Conservation (phyloP, 2,888 invertebrate species). For the Drosophila paramelanica region DNA sequence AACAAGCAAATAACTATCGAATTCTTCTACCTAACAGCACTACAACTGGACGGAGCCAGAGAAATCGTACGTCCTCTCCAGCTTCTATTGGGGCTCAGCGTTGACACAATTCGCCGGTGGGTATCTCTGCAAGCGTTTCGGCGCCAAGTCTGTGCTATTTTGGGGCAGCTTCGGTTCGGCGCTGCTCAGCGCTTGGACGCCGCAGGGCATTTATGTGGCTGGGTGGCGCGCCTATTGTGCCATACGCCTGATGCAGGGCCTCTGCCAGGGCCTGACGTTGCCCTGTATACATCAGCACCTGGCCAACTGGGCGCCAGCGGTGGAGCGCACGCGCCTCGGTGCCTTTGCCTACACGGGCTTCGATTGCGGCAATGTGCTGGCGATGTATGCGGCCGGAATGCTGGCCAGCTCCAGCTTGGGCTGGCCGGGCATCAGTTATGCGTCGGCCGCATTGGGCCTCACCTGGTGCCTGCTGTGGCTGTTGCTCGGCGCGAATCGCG, state of each 20-base stretch:
- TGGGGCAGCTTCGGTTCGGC: constrained; percentile 88
- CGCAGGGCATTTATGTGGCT: constrained; percentile 88
- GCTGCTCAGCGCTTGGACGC: constrained; percentile 88
- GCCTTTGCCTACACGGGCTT: constrained; percentile 87
- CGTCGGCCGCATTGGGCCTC: constrained; percentile 86
- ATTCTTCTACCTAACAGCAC: constrained; percentile 58
- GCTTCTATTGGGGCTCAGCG: constrained; percentile 92
- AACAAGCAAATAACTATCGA: constrained; percentile 6
- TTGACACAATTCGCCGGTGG: constrained; percentile 88
- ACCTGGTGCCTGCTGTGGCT: constrained; percentile 86
- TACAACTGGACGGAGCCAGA: constrained; percentile 86
- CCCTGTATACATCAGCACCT: constrained; percentile 89
- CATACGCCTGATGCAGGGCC: constrained; percentile 88
- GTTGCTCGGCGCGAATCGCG: constrained; percentile 87
- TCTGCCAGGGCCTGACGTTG: constrained; percentile 89
- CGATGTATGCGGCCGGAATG: constrained; percentile 88
- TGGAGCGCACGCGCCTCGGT: constrained; percentile 87
- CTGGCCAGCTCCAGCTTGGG: constrained; percentile 87
- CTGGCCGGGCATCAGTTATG: constrained; percentile 89
- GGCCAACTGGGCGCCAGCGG: constrained; percentile 89
- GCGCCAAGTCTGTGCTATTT: constrained; percentile 88
- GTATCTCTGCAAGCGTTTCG: constrained; percentile 88
- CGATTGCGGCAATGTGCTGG: constrained; percentile 89
- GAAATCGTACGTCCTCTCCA: constrained; percentile 88
- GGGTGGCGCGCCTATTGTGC: constrained; percentile 87